Evolutionary conservation across 2,888 invertebrate genomes (phyloP), one percentile per base, ranked within the genome.

Genomic region (Drosophila recens): DNA sequence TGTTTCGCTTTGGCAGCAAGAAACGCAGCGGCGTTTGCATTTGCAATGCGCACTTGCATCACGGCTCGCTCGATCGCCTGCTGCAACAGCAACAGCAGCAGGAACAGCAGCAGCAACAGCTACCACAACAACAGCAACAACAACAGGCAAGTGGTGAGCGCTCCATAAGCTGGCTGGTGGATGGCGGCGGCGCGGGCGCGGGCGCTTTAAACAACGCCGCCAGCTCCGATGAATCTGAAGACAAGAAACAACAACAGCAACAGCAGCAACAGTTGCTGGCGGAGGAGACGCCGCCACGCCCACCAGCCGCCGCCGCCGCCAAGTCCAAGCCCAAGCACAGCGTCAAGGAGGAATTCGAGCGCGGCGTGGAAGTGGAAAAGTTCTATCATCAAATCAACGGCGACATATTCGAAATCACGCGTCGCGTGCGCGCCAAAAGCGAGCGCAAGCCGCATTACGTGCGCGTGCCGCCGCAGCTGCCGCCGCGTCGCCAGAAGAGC

Each of bases 381-480:
- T 93, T 92, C 72, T 93, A 93, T 73, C 93, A 93, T 70, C 93
- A 93, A 75, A 93, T 93, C 59, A 93, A 93, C 48, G 93, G 93
- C 3, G 92, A 93, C 48, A 92, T 93, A 43, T 92, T 93, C 66
- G 93, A 93, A 75, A 92, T 93, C 43, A 93, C 92, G 8, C 80
- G 93, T 0, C 77, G 92, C 0, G 92, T 92, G 20, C 79, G 92
- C 11, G 92, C 92, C 1, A 87, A 92, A 33, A 92, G 91, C 6
- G 90, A 91, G 59, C 85, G 91, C 15, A 91, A 90, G 34, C 80
- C 75, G 11, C 79, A 81, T 17, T 70, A 87, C 33, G 85, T 80
- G 17, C 88, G 85, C 30, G 68, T 76, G 51, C 75, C 90, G 13
- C 88, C 88, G 0, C 77, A 79, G 57, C 15, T 90, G 70, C 73